These are phyloP conservation scores for Astropecten irregularis DNA, from an alignment of 53 echinoderm and acorn worm genomes.

Conservation along the genomic window DNA sequence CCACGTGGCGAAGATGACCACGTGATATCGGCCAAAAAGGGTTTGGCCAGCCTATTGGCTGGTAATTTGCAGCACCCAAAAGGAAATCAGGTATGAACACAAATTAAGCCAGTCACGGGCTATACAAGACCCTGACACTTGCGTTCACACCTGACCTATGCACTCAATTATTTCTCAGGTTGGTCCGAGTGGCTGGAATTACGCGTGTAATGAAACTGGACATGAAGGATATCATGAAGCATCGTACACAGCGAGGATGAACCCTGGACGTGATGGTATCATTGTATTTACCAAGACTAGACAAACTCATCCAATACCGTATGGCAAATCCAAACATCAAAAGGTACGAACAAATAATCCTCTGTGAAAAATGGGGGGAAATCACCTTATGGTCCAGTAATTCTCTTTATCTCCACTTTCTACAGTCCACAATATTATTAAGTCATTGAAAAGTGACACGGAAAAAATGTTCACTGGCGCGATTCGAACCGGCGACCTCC, in stretches of 20 bases:
- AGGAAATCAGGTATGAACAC: slow-evolving; percentile 3
- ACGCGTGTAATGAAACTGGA: slow-evolving; percentile 50
- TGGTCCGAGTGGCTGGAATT: slow-evolving; percentile 6
- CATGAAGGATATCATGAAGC: slow-evolving; percentile 37
- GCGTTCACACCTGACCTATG: no score
- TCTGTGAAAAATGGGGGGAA: no score
- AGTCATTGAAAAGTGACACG: no score
- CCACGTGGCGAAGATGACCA: slow-evolving; percentile 30
- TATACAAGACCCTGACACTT: no score
- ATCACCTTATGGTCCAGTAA: no score
- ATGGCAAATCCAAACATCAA: slow-evolving; percentile 47
- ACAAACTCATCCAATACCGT: slow-evolving; percentile 40
- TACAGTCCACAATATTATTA: no score
- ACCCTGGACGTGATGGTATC: background rate
- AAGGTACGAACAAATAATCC: no score
- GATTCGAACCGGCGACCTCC: no score
- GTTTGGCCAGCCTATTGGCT: slow-evolving; percentile 38
- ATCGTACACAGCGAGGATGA: slow-evolving; percentile 25
- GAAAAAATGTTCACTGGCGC: no score
- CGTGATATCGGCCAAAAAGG: slow-evolving; percentile 30
- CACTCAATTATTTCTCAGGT: no score
- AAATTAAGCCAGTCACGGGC: background rate
- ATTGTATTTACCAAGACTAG: slow-evolving; percentile 49
- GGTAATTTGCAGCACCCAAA: slow-evolving; percentile 31
- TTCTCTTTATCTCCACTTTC: no score